Base-by-base conservation (phyloP, 1,140 invertebrate genomes). In the Hormaphis cornu region DNA sequence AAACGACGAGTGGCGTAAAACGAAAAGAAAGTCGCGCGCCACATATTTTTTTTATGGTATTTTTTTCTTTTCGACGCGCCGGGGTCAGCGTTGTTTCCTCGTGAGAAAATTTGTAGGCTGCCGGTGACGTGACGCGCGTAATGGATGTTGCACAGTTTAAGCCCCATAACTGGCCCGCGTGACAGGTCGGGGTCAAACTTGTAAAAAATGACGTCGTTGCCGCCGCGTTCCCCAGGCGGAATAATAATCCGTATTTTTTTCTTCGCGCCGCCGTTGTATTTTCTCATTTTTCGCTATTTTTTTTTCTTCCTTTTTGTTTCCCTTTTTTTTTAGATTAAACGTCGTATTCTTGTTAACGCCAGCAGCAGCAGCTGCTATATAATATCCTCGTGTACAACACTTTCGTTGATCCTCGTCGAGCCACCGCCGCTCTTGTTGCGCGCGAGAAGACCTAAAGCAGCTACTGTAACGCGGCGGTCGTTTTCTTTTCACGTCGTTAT, bases 61-160 rank as follows among this genome's bases (percentile, higher is more conserved):
- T n/a, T n/a, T n/a, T n/a, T n/a, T n/a, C n/a, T n/a, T n/a, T n/a
- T n/a, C n/a, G n/a, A n/a, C n/a, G n/a, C 7, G 28, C 3, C 18
- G 44, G 53, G 54, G 54, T 48, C 28, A 33, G 20, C 18, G 12
- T 46, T 46, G 8, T 66, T 66, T 35, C 48, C 35, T 66, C 14
- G 61, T 66, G 61, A 33, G 61, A 66, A 66, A 66, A 66, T 66
- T 66, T 66, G 61, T 66, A 66, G 28, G 61, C 61, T 66, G 61
- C 30, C 28, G 61, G 20, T 14, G 61, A 66, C 61, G 44, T 66
- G 61, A 66, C 42, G 61, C 42, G 61, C 42, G 61, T 66, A 66
- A 66, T 66, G 61, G 42, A 66, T 66, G n/a, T n/a, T n/a, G n/a
- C n/a, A 50, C 42, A 48, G 61, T 66, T 66, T 50, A 63, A 46